Percentiles rank a stretch among this genome's conserved stretches.
Conservation (phyloP, 2,797 vertebrate genomes). For the Lophotriccus pileatus region DNA sequence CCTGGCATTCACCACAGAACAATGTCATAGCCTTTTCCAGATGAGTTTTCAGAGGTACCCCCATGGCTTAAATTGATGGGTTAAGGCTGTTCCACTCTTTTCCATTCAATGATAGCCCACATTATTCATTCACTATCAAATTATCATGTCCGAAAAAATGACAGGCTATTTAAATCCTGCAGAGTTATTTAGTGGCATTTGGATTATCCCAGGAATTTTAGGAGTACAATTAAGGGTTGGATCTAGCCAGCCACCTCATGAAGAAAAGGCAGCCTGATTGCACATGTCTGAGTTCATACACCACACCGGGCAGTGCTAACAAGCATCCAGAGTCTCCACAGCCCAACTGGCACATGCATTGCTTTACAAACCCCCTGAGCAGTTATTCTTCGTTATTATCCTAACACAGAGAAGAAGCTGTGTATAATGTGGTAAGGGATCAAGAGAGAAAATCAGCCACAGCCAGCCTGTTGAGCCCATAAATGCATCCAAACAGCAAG, state of each 20-base stretch:
- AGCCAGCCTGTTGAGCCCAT: not conserved
- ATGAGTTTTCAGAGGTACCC: not conserved
- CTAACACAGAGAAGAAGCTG: not conserved
- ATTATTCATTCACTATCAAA: not conserved
- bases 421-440: not conserved
- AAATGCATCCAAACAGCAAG: not conserved
- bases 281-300: not conserved
- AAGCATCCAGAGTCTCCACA: not conserved
- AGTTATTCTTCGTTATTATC: not conserved
- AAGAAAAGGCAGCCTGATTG: not conserved
- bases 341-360: not conserved
- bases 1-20: not conserved
- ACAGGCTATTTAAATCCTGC: not conserved
- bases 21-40: not conserved
- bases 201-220: not conserved
- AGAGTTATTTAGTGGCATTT: not conserved
- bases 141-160: not conserved
- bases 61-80: not conserved
- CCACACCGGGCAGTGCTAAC: not conserved
- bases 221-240: not conserved
- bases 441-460: not conserved
- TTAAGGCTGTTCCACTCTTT: not conserved
- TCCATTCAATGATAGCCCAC: not conserved
- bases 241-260: rapidly evolving
- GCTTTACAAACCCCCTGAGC: not conserved